These are phyloP conservation scores for Pocillopora verrucosa DNA, from an alignment of 64 coral and sea anemone genomes.

Conservation along the genomic window DNA sequence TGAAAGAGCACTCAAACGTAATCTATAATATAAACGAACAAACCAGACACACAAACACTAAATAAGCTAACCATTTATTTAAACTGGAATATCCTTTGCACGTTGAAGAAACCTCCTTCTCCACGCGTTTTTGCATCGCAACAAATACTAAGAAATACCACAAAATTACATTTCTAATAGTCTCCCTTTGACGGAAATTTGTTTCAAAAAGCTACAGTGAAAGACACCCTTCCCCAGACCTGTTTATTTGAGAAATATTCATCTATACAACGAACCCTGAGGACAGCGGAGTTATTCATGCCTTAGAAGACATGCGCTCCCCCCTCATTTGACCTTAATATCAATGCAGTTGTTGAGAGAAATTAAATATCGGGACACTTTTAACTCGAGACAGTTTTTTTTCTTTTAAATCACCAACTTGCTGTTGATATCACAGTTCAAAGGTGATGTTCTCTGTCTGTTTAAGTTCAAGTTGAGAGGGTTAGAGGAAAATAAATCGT, in stretches of 20 bases:
- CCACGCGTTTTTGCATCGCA: neutral
- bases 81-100: neutral
- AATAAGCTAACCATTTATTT: slow-evolving; percentile 41
- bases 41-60: neutral
- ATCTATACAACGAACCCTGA: neutral
- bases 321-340: neutral
- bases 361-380: no score
- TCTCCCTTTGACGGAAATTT: neutral
- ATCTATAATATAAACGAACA: no score
- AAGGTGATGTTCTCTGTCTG: no score
- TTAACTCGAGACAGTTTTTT: no score
- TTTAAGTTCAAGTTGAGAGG: no score
- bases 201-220: neutral
- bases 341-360: neutral
- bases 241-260: neutral
- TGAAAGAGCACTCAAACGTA: no score
- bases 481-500: no score
- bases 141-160: slow-evolving; percentile 1
- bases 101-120: neutral
- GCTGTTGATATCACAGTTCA: no score
- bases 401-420: no score
- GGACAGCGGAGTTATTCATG: neutral
- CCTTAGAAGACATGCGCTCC: neutral
- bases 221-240: neutral
- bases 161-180: slow-evolving; percentile 9